Conservation (phyloP, 2,113 vertebrate species). For the Solenodon paradoxus region DNA sequence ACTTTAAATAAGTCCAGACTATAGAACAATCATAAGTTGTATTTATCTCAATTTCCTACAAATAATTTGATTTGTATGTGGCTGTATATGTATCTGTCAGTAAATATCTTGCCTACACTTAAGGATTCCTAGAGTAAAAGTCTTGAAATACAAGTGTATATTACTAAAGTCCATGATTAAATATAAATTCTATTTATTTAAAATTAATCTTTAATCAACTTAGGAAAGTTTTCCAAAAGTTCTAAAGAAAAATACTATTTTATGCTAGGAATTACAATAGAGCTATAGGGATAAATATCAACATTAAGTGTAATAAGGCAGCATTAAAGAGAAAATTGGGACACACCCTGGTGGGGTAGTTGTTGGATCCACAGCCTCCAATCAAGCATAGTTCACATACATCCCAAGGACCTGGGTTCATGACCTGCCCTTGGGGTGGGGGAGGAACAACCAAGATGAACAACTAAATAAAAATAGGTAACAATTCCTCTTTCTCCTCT, state of each 20-base stretch:
- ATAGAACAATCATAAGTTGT: neutral
- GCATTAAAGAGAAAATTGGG: neutral
- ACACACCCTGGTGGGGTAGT: too few relatives aligned
- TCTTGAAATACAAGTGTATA: neutral
- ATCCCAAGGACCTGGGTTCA: too few relatives aligned
- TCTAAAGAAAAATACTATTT: neutral
- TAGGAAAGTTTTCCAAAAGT: neutral
- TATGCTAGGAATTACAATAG: neutral
- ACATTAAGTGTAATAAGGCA: neutral
- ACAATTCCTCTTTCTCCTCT: too few relatives aligned
- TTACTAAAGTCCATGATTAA: neutral
- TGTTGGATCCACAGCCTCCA: too few relatives aligned
- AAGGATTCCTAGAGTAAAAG: neutral
- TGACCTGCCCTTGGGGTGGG: too few relatives aligned
- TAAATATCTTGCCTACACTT: too few relatives aligned
- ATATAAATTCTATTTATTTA: neutral
- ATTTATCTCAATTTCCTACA: neutral
- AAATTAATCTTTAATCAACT: neutral
- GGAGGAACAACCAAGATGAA: too few relatives aligned
- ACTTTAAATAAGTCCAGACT: neutral
- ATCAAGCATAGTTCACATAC: too few relatives aligned
- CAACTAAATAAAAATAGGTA: too few relatives aligned
- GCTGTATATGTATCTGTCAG: too few relatives aligned
- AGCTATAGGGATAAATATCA: neutral
- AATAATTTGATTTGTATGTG: neutral